These are phyloP conservation scores for Ooceraea biroi DNA, from an alignment of 1,140 invertebrate genomes.

Conservation along the genomic window DNA sequence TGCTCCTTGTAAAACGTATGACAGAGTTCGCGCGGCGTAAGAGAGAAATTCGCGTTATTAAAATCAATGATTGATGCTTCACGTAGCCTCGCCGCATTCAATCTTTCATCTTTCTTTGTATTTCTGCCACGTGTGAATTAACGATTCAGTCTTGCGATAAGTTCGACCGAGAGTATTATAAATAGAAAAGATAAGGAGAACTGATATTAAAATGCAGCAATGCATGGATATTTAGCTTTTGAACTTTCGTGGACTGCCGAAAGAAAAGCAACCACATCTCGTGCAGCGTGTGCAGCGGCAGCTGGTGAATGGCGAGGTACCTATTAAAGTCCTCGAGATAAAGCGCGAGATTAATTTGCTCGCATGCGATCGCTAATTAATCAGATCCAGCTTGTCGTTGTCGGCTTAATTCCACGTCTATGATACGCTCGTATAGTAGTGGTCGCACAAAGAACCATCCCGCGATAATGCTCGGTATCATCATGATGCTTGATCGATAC, in stretches of 20 bases:
- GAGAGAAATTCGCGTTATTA: background rate
- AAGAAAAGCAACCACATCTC: constrained; percentile 61
- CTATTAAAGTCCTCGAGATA: constrained; percentile 77
- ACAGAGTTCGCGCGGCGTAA: background rate
- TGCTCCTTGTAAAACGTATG: constrained; percentile 3
- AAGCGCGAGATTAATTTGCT: constrained; percentile 75
- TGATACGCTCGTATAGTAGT: constrained; percentile 47
- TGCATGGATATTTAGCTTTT: constrained; percentile 37
- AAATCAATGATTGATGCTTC: background rate
- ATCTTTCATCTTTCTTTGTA: background rate
- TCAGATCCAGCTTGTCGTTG: constrained; percentile 72
- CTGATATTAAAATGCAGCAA: background rate
- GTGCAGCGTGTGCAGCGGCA: constrained; percentile 67
- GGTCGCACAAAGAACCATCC: constrained; percentile 27
- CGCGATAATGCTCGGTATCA: background rate
- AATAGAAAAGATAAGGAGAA: background rate
- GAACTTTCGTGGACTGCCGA: constrained; percentile 58
- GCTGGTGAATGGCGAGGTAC: constrained; percentile 74
- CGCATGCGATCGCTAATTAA: constrained; percentile 76
- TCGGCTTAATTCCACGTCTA: constrained; percentile 40
- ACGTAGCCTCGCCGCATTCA: background rate
- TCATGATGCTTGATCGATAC: background rate
- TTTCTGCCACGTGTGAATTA: background rate
- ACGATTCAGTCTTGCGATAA: constrained; percentile 2
- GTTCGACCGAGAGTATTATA: too few species aligned